Evolutionary conservation across 2,797 vertebrate species (phyloP).

Genomic region (Pogonophryne albipinna): DNA sequence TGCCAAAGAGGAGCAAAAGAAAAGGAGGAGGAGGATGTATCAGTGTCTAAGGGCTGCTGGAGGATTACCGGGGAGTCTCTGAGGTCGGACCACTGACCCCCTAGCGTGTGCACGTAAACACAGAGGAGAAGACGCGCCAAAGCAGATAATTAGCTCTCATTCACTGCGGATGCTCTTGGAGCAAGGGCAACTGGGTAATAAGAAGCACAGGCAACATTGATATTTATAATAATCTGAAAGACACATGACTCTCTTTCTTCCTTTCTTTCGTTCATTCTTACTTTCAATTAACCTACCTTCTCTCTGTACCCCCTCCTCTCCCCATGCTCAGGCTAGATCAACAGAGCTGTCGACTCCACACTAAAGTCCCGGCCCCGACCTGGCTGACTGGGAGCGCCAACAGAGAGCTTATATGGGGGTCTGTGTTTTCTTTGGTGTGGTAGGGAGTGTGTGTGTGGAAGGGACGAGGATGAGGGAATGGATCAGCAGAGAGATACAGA

Average conservation of each 20-base stretch:
- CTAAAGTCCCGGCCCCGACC: slow-evolving; percentile 65
- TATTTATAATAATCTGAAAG: slow-evolving; percentile 81
- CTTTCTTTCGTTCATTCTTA: slow-evolving; percentile 11
- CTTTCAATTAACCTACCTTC: background rate
- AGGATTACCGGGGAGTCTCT: slow-evolving; percentile 82
- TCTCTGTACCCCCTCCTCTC: background rate
- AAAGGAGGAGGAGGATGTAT: slow-evolving; percentile 84
- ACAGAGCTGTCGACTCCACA: slow-evolving; percentile 67
- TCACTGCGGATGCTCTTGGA: slow-evolving; percentile 83
- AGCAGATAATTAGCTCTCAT: slow-evolving; percentile 91
- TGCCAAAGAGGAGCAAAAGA: slow-evolving; percentile 71
- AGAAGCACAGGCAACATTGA: slow-evolving; percentile 70
- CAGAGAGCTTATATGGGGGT: slow-evolving; percentile 63
- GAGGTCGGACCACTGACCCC: slow-evolving; percentile 90
- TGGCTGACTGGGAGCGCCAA: slow-evolving; percentile 58
- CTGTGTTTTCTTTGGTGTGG: slow-evolving; percentile 70
- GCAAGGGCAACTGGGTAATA: slow-evolving; percentile 86
- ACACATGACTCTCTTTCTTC: slow-evolving; percentile 44
- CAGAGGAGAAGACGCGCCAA: slow-evolving; percentile 74
- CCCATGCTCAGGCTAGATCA: slow-evolving; percentile 57
- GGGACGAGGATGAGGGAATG: slow-evolving; percentile 26
- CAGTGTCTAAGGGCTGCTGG: slow-evolving; percentile 82
- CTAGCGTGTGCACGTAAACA: slow-evolving; percentile 94
- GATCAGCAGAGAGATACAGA: slow-evolving; percentile 63
- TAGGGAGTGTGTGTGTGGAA: slow-evolving; percentile 37